Percentiles rank a stretch among this genome's conserved stretches.
Conservation (phyloP, 2,797 vertebrate genomes). For the Hemitrygon akajei region DNA sequence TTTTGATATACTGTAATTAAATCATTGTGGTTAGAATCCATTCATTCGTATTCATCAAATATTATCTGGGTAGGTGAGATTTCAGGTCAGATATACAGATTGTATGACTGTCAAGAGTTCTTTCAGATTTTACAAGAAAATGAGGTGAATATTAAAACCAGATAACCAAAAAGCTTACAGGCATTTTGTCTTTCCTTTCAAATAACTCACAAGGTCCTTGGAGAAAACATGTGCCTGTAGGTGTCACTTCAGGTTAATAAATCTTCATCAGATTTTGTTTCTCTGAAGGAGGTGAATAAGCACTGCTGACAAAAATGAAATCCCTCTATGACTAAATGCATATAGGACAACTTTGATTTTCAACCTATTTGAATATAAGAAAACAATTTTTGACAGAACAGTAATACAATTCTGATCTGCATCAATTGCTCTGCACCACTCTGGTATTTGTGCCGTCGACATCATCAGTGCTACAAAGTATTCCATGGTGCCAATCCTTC, state of each 20-base stretch:
- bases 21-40: neutral
- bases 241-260: constrained; percentile 12
- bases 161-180: neutral
- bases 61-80: neutral
- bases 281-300: constrained; percentile 7
- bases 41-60: neutral
- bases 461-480: neutral
- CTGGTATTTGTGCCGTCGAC: neutral
- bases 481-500: constrained; percentile 8
- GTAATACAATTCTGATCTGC: neutral
- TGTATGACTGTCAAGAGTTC: neutral
- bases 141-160: constrained; percentile 14
- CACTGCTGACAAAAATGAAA: constrained; percentile 6
- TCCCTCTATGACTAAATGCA: neutral
- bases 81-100: neutral
- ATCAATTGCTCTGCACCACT: neutral
- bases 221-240: neutral
- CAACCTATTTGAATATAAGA: neutral
- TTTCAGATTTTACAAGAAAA: constrained; percentile 8
- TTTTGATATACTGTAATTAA: neutral
- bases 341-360: neutral
- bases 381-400: neutral
- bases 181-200: constrained; percentile 20
- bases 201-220: constrained; percentile 28
- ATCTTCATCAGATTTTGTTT: constrained; percentile 10